Evolutionary conservation across 2,888 invertebrate species (phyloP), one percentile per base, ranked within the genome.

Genomic region (Junonia oenone): DNA sequence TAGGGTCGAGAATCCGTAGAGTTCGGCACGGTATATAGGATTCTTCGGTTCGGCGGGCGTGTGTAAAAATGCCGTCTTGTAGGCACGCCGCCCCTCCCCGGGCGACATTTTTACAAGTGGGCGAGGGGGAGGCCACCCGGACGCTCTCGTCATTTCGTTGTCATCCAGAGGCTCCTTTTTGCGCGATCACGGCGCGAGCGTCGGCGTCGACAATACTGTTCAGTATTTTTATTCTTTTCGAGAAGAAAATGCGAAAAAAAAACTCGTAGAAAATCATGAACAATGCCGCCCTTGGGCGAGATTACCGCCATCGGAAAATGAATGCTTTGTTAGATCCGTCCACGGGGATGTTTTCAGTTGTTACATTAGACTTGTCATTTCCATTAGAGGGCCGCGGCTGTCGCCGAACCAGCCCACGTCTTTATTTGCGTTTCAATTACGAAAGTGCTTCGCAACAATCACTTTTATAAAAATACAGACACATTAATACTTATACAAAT

Each of bases 281-380:
- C 89, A 89, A 90, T 88, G 76, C 77, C 77, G 83, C 86, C 88
- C 89, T 84, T 82, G 83, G 88, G 83, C 84, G 84, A 83, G 83
- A 88, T 89, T 86, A 86, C 88, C 87, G 89, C 88, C 89, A 83
- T 87, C 89, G 79, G 84, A 81, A 86, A 88, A 90, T 88, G 89
- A 88, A 83, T 75, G 89, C 88, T 89, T 90, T 89, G 89, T 89
- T 83, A 81, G 78, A 73, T 78, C 72, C 81, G 78, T 75, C 75
- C 81, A 73, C 73, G 76, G 80, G 79, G 76, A 83, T 82, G 83
- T 83, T 83, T 81, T 78, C 83, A 81, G 83, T 84, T 78, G 84
- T 82, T 84, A 83, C 85, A 81, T 86, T 86, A 85, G 81, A 78
- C 83, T 82, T 81, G 83, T 82, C 83, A 79, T 84, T 81, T 76